phyloP scores from a whole-genome alignment of 2,113 vertebrate species.

The Epinephelus lanceolatus region DNA sequence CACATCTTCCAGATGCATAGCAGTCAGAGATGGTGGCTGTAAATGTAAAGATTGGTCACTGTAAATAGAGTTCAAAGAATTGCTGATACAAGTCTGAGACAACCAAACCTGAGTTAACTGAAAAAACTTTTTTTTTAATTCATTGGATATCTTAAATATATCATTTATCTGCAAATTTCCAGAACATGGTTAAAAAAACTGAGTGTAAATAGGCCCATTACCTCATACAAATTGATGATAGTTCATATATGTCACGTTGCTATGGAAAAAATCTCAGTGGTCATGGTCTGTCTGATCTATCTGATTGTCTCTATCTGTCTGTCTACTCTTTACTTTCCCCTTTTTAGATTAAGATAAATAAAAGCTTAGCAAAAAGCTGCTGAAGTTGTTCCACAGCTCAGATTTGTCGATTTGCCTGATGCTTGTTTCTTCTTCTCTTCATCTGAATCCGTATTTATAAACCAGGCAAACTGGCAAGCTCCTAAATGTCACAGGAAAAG shows the following conservation, averaged over 20 bases:
- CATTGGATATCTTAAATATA: neutral
- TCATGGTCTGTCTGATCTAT: neutral
- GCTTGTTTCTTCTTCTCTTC: conserved; percentile 10
- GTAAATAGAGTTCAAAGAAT: neutral
- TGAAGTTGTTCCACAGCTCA: neutral
- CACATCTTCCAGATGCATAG: neutral
- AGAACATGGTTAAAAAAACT: neutral
- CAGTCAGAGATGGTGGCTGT: neutral
- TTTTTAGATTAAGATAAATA: neutral
- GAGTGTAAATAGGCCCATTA: neutral
- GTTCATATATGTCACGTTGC: neutral
- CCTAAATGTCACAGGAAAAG: conserved; percentile 14
- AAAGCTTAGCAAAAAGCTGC: neutral
- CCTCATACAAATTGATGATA: neutral
- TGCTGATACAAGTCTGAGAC: too few relatives aligned
- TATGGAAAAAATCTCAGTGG: neutral
- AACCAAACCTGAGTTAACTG: too few relatives aligned
- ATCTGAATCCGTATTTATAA: neutral
- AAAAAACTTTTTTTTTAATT: neutral
- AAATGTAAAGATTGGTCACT: neutral
- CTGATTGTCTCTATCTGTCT: neutral
- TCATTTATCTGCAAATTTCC: neutral
- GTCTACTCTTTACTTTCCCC: neutral
- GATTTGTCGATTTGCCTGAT: neutral
- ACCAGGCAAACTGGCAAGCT: neutral